Percentiles rank a stretch among this genome's conserved stretches.
These are phyloP conservation scores for Drosophila helvetica DNA, from an alignment of 2,888 invertebrate species.

Conservation along the genomic window DNA sequence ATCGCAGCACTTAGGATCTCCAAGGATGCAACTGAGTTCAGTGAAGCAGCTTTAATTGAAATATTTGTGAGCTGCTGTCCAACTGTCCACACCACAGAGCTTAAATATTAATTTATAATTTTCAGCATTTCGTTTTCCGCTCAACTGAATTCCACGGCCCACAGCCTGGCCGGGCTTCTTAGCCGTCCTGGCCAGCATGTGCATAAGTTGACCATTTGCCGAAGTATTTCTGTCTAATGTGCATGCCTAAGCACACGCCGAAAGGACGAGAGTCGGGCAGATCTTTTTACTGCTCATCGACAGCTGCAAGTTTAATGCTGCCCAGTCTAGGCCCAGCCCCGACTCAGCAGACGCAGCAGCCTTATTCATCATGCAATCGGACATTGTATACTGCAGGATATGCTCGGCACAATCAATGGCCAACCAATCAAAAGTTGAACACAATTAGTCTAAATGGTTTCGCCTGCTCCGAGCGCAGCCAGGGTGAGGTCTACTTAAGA, in stretches of 20 bases:
- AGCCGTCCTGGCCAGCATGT: neutral
- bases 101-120: constrained; percentile 44
- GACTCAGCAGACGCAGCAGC: neutral
- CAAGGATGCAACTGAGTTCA: neutral
- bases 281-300: constrained; percentile 41
- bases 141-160: neutral
- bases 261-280: constrained; percentile 39
- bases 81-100: neutral
- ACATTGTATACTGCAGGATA: constrained; percentile 15
- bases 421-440: constrained; percentile 74
- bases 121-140: constrained; percentile 18
- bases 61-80: neutral
- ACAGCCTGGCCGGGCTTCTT: neutral
- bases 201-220: constrained; percentile 20
- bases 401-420: constrained; percentile 68
- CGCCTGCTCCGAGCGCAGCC: constrained; percentile 4
- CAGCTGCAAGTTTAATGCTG: constrained; percentile 64
- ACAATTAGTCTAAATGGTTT: constrained; percentile 56
- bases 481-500: constrained; percentile 62
- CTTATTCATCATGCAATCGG: neutral
- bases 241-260: constrained; percentile 49
- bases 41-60: neutral
- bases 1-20: neutral
- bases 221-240: constrained; percentile 57
- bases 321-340: too few species aligned